Conservation (phyloP, 2,113 vertebrate species). For the Prolemur simus region DNA sequence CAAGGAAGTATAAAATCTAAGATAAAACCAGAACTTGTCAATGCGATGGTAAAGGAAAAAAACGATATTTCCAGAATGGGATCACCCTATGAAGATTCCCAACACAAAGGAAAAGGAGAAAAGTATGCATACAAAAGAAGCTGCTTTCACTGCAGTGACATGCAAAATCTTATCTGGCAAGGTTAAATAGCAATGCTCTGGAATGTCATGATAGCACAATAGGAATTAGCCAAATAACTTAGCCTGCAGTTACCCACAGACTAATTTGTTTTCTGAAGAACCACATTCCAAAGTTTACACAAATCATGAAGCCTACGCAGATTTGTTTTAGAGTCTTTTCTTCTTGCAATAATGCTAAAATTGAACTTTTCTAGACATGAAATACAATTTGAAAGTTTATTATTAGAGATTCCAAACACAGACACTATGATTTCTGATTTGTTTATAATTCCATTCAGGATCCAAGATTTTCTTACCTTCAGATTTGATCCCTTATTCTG, state of each 20-base stretch:
- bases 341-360: constrained; percentile 32
- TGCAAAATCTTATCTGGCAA: constrained; percentile 62
- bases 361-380: constrained; percentile 37
- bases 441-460: constrained; percentile 22
- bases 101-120: constrained; percentile 70
- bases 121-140: constrained; percentile 51
- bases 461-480: constrained; percentile 21
- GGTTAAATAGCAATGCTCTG: constrained; percentile 39
- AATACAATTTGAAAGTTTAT: constrained; percentile 28
- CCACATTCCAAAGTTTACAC: not conserved
- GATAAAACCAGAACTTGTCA: constrained; percentile 51
- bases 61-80: not conserved
- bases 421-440: constrained; percentile 32
- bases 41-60: not conserved
- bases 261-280: constrained; percentile 53
- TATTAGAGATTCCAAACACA: constrained; percentile 15
- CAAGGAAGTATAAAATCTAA: constrained; percentile 38
- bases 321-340: constrained; percentile 17
- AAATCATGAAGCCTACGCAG: constrained; percentile 12
- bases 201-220: constrained; percentile 62
- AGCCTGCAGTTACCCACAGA: constrained; percentile 60
- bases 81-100: constrained; percentile 42
- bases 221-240: constrained; percentile 54
- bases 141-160: constrained; percentile 58
- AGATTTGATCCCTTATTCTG: not conserved